Base-by-base conservation (phyloP, 2,797 vertebrate species). In the Gymnoscopelus microlampas region DNA sequence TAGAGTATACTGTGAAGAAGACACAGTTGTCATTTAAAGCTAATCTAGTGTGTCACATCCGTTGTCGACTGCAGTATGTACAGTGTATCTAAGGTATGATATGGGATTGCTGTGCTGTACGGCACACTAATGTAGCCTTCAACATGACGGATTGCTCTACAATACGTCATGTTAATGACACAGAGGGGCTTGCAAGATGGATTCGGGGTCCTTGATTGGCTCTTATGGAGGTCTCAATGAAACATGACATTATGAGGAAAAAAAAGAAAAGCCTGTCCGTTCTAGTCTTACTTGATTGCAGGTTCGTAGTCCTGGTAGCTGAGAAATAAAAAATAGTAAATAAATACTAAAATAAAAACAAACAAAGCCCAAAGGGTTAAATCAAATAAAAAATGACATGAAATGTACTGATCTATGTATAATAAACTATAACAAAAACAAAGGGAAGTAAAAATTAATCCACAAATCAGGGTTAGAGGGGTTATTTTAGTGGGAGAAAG, bases 251-350 rank as follows among this genome's bases (percentile, higher is more conserved):
- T 66, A 63, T 68, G 66, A 10, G 9, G 2, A 53, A 56, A 9
- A 3, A 92, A 93, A 93, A 91, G 93, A 91, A 51, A 51, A 15
- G 10, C 39, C 84, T 86, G 89, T 94, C 91, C 86, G 93, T 86
- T 91, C 94, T 93, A 93, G 94, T 92, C 96, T 98, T 98, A 98
- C 97, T 98, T 98, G 95, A 97, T 96, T 91, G 97, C 95, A 88
- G 96, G 96, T 92, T 96, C 94, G 91, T 96, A 97, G 95, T 97
- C 96, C 95, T 96, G 95, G 95, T 95, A 96, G 96, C 96, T 97
- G 95, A 92, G 94, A 63, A 74, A 70, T 58, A 93, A 92, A 91
- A 84, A 73, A 90, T 78, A 85, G 68, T 74, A 75, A 74, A 71
- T 19, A 53, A 66, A 68, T 64, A 71, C 74, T 15, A 57, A 57